Conservation (phyloP, 2,888 invertebrate species). For the Drosophila glabriapex region DNA sequence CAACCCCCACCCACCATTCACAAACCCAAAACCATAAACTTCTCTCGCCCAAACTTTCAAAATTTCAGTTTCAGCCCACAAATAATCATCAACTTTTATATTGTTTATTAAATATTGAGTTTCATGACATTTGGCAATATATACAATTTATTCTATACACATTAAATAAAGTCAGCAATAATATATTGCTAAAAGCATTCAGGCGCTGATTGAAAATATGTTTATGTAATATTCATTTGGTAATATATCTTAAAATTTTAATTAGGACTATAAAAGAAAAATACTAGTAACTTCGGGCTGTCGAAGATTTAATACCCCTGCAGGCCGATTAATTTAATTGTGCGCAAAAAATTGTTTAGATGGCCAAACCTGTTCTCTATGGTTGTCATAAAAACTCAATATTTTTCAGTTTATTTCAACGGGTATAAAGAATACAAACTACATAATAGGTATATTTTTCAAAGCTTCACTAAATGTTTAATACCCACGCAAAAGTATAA, state of each 20-base stretch:
- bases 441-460: not conserved
- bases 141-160: slow-evolving; percentile 4
- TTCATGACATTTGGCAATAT: slow-evolving; percentile 14
- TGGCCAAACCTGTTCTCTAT: not conserved
- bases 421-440: not conserved
- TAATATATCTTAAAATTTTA: slow-evolving; percentile 2
- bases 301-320: slow-evolving; percentile 9
- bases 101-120: slow-evolving; percentile 25
- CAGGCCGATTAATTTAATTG: not conserved
- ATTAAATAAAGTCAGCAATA: slow-evolving; percentile 12
- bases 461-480: not conserved
- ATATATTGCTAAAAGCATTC: slow-evolving; percentile 8
- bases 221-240: slow-evolving; percentile 79
- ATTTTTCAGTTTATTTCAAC: not conserved
- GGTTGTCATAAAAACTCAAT: not conserved
- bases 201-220: slow-evolving; percentile 60
- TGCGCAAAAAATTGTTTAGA: not conserved
- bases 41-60: slow-evolving; percentile 1
- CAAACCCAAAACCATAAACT: not conserved
- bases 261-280: slow-evolving; percentile 8
- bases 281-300: slow-evolving; percentile 1
- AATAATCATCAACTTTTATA: slow-evolving; percentile 17
- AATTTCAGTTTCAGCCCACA: slow-evolving; percentile 10
- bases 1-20: not conserved
- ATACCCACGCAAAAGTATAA: slow-evolving; percentile 4